Conservation (phyloP, 1,140 invertebrate genomes). For the Piezodorus guildinii region DNA sequence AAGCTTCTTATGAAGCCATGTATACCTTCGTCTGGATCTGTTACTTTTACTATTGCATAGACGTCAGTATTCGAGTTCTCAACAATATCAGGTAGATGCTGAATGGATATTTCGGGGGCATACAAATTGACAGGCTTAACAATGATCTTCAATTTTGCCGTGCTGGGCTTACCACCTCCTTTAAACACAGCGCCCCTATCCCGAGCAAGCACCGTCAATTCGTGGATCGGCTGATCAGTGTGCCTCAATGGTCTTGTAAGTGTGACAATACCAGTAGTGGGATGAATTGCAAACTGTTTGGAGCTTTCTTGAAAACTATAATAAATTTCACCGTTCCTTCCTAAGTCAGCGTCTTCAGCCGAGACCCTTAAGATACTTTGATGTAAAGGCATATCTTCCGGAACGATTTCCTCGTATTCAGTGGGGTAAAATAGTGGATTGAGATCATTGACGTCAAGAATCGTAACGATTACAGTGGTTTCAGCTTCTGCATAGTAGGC, state of each 20-base stretch:
- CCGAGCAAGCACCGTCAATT: constrained; percentile 65
- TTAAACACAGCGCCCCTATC: constrained; percentile 64
- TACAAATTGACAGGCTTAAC: constrained; percentile 78
- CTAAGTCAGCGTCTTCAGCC: constrained; percentile 88
- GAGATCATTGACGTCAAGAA: constrained; percentile 83
- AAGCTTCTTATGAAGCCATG: constrained; percentile 72
- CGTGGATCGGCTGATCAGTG: constrained; percentile 52
- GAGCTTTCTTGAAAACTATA: constrained; percentile 83
- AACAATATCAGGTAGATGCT: constrained; percentile 63
- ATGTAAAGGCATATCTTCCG: constrained; percentile 78
- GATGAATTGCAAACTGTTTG: constrained; percentile 81
- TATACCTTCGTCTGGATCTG: constrained; percentile 65
- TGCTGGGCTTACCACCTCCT: constrained; percentile 46
- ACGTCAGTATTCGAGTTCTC: constrained; percentile 76
- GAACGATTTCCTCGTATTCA: constrained; percentile 74
- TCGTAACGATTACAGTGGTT: constrained; percentile 61
- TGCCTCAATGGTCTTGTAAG: constrained; percentile 63
- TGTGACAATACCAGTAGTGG: constrained; percentile 77
- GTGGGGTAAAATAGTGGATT: constrained; percentile 82
- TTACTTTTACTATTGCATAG: constrained; percentile 78
- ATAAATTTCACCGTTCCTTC: constrained; percentile 90
- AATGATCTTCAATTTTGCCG: constrained; percentile 60
- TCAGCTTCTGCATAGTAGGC: constrained; percentile 48
- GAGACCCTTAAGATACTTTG: constrained; percentile 59
- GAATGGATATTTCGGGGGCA: constrained; percentile 69